Percentiles rank a stretch among this genome's conserved stretches.
phyloP scores from a whole-genome alignment of 2,888 invertebrate genomes.

The Cremastinae sp. region DNA sequence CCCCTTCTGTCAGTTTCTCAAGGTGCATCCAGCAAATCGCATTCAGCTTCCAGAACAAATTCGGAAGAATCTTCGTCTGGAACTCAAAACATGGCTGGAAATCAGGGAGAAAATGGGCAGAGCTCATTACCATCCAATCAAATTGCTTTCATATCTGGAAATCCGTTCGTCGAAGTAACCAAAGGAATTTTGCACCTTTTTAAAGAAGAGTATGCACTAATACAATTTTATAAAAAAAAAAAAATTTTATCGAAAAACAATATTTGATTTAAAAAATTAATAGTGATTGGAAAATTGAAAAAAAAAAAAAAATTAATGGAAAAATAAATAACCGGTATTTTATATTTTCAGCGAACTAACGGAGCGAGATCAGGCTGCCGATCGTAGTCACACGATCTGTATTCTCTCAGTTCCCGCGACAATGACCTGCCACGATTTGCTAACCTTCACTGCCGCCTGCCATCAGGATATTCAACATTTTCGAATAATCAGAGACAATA shows the following conservation, averaged over 20 bases:
- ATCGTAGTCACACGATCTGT: constrained; percentile 91
- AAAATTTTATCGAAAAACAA: neutral
- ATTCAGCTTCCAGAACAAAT: constrained; percentile 68
- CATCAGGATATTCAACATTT: constrained; percentile 94
- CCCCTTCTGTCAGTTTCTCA: constrained; percentile 67
- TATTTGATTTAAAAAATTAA: neutral
- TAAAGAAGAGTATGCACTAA: constrained; percentile 95
- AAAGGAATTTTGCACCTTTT: constrained; percentile 98
- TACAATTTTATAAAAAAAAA: too few species aligned
- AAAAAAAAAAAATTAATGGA: neutral
- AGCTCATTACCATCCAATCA: constrained; percentile 72
- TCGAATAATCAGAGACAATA: constrained; percentile 93
- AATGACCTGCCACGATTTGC: constrained; percentile 94
- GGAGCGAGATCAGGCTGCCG: constrained; percentile 85
- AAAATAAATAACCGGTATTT: neutral
- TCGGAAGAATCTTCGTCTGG: constrained; percentile 71
- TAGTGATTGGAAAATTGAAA: neutral
- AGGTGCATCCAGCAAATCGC: constrained; percentile 67
- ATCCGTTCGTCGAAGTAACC: constrained; percentile 97
- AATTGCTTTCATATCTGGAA: constrained; percentile 92
- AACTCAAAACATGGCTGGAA: constrained; percentile 62
- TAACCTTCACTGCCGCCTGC: constrained; percentile 97
- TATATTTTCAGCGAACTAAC: constrained; percentile 85
- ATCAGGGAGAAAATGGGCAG: constrained; percentile 68
- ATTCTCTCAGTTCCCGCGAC: constrained; percentile 94